Evolutionary conservation across 2,113 vertebrate species (phyloP), one percentile per base, ranked within the genome.

Genomic region (Parus major): DNA sequence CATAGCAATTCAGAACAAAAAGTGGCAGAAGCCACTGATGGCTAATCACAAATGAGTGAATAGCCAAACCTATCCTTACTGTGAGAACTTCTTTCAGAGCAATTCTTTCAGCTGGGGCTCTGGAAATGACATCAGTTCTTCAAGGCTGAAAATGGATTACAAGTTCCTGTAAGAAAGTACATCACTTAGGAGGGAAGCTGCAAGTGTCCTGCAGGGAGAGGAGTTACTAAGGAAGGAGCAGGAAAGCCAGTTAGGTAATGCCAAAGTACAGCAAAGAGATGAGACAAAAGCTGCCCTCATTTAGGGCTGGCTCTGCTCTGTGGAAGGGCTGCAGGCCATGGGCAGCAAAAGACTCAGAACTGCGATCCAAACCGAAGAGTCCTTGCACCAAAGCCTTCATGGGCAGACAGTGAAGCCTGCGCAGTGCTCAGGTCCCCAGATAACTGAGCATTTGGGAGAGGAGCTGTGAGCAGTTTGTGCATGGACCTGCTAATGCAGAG

Each of bases 321-420:
- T 28, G 13, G 56, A 56, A 87, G 75, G 47, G 66, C 42, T 66
- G 19, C 41, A 17, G 0, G 0, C 69, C 4, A 1, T 4, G 35
- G 49, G 19, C n/a, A 61, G 77, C 55, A 10, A n/a, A 73, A 35
- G 42, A 13, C 42, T 57, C 36, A 27, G 76, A 72, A 17, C 42
- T 4, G 2, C 29, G 47, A 63, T 27, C 56, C 2, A 3, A 57
- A 52, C 6, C 23, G 72, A 2, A 31, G 20, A 36, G 21, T 27
- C n/a, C 47, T 84, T n/a, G 44, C 50, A 47, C 68, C 50, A 39
- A 53, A 77, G 64, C 50, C 65, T 65, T 52, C 24, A 7, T 0
- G 21, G 49, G 72, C 55, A 86, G 23, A 33, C 1, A 5, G 36
- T 16, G 65, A 56, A n/a, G 17, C 41, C 55, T 28, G 36, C 50